These are phyloP conservation scores for Lepas anatifera DNA, from an alignment of 2,888 invertebrate species.

Conservation along the genomic window DNA sequence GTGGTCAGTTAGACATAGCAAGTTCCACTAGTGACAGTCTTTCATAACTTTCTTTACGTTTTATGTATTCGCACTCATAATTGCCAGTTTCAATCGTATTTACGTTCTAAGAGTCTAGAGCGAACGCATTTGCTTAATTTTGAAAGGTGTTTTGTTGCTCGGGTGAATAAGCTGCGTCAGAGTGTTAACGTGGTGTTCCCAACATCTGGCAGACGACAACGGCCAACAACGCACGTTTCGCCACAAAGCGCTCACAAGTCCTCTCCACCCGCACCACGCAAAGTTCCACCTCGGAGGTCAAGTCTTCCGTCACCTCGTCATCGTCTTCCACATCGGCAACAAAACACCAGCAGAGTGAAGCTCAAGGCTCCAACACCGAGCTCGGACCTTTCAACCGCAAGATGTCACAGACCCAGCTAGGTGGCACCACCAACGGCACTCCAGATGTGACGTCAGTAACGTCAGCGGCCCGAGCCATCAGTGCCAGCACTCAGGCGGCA, in stretches of 20 bases:
- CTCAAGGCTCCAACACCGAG: not conserved
- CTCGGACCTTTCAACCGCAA: not conserved
- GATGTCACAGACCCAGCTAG: conserved; percentile 3
- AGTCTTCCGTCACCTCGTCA: not conserved
- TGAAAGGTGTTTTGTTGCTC: no score
- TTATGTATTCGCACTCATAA: no score
- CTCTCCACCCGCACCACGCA: not conserved
- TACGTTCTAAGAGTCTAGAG: no score
- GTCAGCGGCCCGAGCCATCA: not conserved
- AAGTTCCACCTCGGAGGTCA: not conserved
- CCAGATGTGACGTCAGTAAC: not conserved
- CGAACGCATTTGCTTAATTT: no score
- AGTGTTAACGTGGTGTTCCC: no score
- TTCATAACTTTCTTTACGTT: no score
- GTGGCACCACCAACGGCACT: not conserved
- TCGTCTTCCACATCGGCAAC: not conserved
- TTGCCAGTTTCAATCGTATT: no score
- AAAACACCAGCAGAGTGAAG: not conserved
- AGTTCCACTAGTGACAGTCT: no score
- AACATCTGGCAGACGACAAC: not conserved
- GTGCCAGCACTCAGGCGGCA: not conserved
- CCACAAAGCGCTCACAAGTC: not conserved
- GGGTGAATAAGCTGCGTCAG: no score
- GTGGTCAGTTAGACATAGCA: no score
- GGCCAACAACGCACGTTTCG: not conserved